phyloP scores from a whole-genome alignment of 2,888 invertebrate species.

The Dermolepida albohirtum region DNA sequence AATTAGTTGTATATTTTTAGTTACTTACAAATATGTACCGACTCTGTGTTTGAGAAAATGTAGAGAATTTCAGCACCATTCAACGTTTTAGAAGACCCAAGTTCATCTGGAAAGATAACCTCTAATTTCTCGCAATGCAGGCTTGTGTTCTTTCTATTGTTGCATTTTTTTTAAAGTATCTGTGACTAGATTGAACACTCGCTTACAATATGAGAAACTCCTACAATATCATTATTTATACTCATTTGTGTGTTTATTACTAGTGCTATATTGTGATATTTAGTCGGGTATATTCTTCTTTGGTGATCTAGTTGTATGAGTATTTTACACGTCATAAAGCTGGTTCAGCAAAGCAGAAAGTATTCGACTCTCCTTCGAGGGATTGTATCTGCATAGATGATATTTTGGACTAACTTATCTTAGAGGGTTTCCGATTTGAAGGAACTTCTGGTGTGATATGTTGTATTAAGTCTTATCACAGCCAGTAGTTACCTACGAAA shows the following conservation, averaged over 20 bases:
- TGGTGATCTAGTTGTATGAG: constrained; percentile 67
- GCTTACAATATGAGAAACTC: constrained; percentile 58
- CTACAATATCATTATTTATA: constrained; percentile 1
- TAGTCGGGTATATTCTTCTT: constrained; percentile 65
- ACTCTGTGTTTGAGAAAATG: too few relatives aligned
- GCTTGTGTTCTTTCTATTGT: constrained; percentile 63
- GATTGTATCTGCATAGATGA: constrained; percentile 19
- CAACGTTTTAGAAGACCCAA: not conserved
- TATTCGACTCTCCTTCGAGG: constrained; percentile 60
- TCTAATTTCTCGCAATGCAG: constrained; percentile 54
- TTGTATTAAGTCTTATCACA: constrained; percentile 64
- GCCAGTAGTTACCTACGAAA: constrained; percentile 67
- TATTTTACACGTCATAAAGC: constrained; percentile 64
- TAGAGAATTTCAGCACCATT: not conserved
- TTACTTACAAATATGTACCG: too few relatives aligned
- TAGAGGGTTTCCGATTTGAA: constrained; percentile 64
- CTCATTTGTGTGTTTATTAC: not conserved
- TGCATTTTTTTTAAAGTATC: constrained; percentile 54
- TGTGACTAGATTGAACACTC: constrained; percentile 66
- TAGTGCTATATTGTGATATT: not conserved
- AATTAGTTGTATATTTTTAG: not conserved
- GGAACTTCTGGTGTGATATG: constrained; percentile 67
- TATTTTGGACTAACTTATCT: not conserved
- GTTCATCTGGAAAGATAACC: constrained; percentile 42
- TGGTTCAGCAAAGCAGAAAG: constrained; percentile 67